Evolutionary conservation across 2,888 invertebrate species (phyloP).

Genomic region (Hemicrepidius hirtus): DNA sequence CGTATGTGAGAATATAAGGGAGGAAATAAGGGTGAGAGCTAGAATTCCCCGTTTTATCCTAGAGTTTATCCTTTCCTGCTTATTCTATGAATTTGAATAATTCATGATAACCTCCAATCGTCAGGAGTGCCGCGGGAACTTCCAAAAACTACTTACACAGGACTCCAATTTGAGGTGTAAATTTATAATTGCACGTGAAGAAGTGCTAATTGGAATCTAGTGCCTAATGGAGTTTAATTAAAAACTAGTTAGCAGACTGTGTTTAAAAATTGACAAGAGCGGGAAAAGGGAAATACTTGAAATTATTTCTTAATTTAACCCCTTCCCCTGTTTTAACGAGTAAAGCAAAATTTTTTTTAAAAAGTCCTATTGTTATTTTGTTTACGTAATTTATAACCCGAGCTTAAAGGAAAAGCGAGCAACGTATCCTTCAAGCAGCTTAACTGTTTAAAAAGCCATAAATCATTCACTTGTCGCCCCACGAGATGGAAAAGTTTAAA

Average conservation of each 20-base stretch:
- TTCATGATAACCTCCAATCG: constrained; percentile 49
- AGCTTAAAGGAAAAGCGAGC: constrained; percentile 49
- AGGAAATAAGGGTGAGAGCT: constrained; percentile 45
- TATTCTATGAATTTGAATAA: constrained; percentile 49
- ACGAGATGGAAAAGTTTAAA: constrained; percentile 64
- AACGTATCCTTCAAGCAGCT: constrained; percentile 56
- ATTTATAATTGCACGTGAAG: constrained; percentile 42
- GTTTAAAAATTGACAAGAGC: neutral
- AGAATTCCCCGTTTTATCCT: constrained; percentile 46
- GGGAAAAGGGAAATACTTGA: constrained; percentile 19
- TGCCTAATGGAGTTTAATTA: constrained; percentile 29
- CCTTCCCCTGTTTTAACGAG: constrained; percentile 18
- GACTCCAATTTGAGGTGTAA: constrained; percentile 40
- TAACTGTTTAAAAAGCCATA: constrained; percentile 63
- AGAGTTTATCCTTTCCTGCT: constrained; percentile 49
- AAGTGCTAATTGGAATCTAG: constrained; percentile 35
- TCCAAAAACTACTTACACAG: constrained; percentile 40
- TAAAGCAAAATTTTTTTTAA: constrained; percentile 36
- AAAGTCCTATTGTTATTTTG: constrained; percentile 48
- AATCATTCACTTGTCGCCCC: constrained; percentile 64
- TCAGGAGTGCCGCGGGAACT: constrained; percentile 25
- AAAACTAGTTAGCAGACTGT: constrained; percentile 8
- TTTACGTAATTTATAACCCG: constrained; percentile 57
- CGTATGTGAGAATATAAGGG: constrained; percentile 48
- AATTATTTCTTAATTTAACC: constrained; percentile 40